Evolutionary conservation across 2,113 vertebrate species (phyloP).

Genomic region (Pelusios castaneus): DNA sequence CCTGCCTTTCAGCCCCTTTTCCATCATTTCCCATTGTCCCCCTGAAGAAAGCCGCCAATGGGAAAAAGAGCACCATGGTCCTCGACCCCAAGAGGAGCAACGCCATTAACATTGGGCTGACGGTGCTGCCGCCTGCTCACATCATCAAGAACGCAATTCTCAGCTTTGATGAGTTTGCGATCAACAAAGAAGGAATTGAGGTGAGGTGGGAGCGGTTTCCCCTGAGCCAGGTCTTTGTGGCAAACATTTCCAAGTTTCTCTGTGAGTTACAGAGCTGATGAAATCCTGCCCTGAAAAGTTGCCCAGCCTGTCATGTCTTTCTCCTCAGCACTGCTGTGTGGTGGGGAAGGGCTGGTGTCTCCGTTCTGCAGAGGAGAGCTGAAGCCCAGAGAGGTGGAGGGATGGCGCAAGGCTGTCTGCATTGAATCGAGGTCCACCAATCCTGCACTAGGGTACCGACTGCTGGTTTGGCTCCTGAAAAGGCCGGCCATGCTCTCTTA

Average conservation of each 20-base stretch:
- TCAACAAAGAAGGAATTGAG: constrained; percentile 97
- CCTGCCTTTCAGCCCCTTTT: background rate
- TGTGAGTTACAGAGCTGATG: background rate
- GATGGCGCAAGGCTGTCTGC: no score
- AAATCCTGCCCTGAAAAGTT: background rate
- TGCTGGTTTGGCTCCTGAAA: no score
- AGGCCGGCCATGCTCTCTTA: background rate
- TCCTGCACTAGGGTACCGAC: no score
- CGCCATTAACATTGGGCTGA: constrained; percentile 96
- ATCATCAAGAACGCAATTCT: constrained; percentile 94
- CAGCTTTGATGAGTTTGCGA: constrained; percentile 94
- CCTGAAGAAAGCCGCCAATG: constrained; percentile 86
- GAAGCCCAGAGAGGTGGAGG: no score
- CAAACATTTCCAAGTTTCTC: background rate
- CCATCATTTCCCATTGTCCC: background rate
- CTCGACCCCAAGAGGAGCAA: constrained; percentile 95
- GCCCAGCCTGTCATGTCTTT: background rate
- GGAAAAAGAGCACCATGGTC: constrained; percentile 85
- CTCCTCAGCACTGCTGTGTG: no score
- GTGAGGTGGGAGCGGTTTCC: constrained; percentile 64
- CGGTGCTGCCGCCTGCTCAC: constrained; percentile 88
- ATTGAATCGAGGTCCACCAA: no score
- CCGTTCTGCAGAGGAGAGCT: no score
- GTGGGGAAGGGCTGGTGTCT: no score
- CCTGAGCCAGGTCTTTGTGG: no score